Conservation (phyloP, 2,888 invertebrate species). For the Melieria crassipennis region DNA sequence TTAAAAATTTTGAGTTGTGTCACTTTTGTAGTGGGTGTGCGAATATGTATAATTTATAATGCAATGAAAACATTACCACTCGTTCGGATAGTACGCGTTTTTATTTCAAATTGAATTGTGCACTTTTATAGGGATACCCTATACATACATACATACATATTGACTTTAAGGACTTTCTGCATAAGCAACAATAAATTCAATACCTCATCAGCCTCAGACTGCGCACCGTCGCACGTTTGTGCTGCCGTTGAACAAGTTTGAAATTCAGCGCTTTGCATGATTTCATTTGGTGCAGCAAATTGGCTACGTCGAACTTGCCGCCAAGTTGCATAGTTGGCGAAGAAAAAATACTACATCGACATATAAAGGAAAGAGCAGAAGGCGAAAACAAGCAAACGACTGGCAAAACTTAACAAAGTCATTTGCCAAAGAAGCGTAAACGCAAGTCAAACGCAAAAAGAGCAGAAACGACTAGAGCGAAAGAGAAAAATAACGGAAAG, state of each 20-base stretch:
- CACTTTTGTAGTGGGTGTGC: too few species aligned
- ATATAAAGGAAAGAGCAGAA: neutral
- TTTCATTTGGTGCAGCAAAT: neutral
- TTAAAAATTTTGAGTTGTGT: too few species aligned
- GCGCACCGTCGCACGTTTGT: neutral
- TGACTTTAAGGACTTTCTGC: neutral
- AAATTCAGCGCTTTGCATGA: neutral
- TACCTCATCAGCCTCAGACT: neutral
- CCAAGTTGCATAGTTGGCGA: neutral
- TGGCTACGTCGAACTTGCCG: neutral
- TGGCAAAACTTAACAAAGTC: neutral
- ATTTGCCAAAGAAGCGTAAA: neutral
- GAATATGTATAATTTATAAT: too few species aligned
- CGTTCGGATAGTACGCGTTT: neutral
- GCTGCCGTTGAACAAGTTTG: neutral
- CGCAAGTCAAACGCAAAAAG: neutral
- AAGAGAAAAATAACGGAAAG: slow-evolving; percentile 2
- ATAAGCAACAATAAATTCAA: neutral
- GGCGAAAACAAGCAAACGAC: neutral
- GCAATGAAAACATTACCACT: too few species aligned
- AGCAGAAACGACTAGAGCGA: neutral
- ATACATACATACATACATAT: slow-evolving; percentile 18
- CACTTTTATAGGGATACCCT: neutral
- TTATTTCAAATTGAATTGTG: slow-evolving; percentile 1
- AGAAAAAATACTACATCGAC: neutral